These are phyloP conservation scores for Temnothorax longispinosus DNA, from an alignment of 1,140 invertebrate species.

Conservation along the genomic window DNA sequence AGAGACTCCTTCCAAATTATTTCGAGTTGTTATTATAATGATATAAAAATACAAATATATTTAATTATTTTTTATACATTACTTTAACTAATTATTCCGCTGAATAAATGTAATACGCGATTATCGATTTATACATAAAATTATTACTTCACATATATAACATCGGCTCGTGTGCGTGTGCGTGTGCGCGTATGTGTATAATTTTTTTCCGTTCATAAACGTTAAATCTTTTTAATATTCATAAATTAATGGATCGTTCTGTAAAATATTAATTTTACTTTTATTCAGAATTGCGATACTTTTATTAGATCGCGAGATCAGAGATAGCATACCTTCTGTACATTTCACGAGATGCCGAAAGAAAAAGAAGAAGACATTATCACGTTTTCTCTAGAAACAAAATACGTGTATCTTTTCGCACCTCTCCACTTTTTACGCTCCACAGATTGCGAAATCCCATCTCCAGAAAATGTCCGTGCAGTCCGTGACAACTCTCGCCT, in stretches of 20 bases:
- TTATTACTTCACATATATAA: neutral
- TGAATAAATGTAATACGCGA: neutral
- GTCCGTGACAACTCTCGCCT: slow-evolving; percentile 8
- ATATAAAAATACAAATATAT: neutral
- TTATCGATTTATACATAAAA: neutral
- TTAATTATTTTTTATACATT: neutral
- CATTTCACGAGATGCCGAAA: neutral
- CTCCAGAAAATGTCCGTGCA: neutral
- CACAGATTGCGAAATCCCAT: neutral
- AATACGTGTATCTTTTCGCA: neutral
- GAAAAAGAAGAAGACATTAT: neutral
- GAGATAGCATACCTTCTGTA: neutral
- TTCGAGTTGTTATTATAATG: neutral
- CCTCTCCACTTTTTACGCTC: neutral
- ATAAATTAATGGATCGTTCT: neutral
- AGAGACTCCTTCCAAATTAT: neutral
- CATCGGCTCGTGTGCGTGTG: too few species aligned
- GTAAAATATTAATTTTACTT: slow-evolving; percentile 2
- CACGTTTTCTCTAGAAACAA: neutral
- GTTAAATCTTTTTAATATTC: neutral
- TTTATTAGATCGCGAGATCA: neutral
- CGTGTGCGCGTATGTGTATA: neutral
- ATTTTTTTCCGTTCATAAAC: neutral
- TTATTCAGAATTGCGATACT: neutral
- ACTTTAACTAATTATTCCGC: neutral